Base-by-base conservation (phyloP, 2,797 vertebrate genomes). In the Tachyglossus aculeatus region DNA sequence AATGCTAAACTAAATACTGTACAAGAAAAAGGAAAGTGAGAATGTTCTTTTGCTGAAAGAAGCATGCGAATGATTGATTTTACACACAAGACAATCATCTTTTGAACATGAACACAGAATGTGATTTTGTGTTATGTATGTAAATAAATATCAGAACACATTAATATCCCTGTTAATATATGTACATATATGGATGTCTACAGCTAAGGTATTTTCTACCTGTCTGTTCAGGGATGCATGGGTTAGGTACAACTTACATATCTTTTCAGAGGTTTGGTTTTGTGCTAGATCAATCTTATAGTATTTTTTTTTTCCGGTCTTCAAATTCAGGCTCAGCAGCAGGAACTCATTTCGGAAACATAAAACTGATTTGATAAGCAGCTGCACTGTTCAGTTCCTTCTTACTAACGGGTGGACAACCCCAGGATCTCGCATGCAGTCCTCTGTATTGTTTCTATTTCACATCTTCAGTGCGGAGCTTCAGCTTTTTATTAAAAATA, bases 341-440 rank as follows among this genome's bases (percentile, higher is more conserved):
- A 88, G 88, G 88, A 87, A 88, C 80, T 90, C 77, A 80, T 88
- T 90, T 85, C 78, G 88, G 87, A 87, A 86, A 78, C 85, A 84
- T 78, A 87, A 85, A 83, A 80, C 70, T 80, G 88, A 80, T 90
- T 86, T 88, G 90, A 90, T 86, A 86, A 91, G 89, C 90, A 90
- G 91, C 90, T 89, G 86, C 88, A 87, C 86, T 67, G 70, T 67
- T 65, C 54, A 58, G 74, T 80, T 77, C 77, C 75, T 84, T 75
- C 84, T 77, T 41, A 55, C 82, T 71, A 64, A 79, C 5, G 83
- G 88, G 66, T 77, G 66, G 75, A 85, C 86, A 80, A 18, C 77
- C 81, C 79, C 63, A 50, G 58, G 58, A 52, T 88, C 74, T 41
- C 34, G 67, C 47, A 67, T 73, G 71, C 85, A 81, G 55, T 71